Evolutionary conservation across 2,888 invertebrate genomes (phyloP), one percentile per base, ranked within the genome.

Genomic region (Tetanocera ferruginea): DNA sequence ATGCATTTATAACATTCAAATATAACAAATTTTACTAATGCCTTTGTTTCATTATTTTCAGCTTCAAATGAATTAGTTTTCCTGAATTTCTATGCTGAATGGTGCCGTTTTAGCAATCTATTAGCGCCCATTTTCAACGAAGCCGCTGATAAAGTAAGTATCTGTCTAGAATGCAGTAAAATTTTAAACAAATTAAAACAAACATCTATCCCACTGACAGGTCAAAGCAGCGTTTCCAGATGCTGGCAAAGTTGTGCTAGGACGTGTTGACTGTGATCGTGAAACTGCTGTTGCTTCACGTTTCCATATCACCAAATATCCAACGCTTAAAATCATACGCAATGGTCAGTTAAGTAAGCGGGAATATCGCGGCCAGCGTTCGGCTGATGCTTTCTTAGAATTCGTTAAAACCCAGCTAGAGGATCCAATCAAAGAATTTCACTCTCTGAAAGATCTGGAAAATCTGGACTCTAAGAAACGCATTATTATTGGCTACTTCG

Each of bases 41-140:
- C n/a, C n/a, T n/a, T n/a, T n/a, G n/a, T n/a, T n/a, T n/a, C n/a
- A n/a, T n/a, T n/a, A n/a, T n/a, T 80, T 79, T 81, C 92, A 98
- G 98, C 96, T 80, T 94, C 95, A 79, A 97, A 98, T 92, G 98
- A 99, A 92, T 91, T 99, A 90, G 98, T 99, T 80, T 96, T 99
- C 90, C 94, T 99, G 80, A 99, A 99, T 91, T 99, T 99, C 91
- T 99, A 99, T 91, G 99, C 99, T 43, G 98, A 99, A 88, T 99
- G 99, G 99, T 99, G 99, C 91, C 94, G 97, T 86, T 99, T 99
- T 91, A 99, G 99, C 91, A 98, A 97, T 90, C 93, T 98, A 91
- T 91, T 99, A 87, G 95, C 96, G 90, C 99, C 99, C 14, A 95
- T 98, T 86, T 99, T 98, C 90, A 97, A 98, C 89, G 98, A 98